Percentiles rank a stretch among this genome's conserved stretches.
Conservation (phyloP, 2,888 invertebrate species). For the Lordiphosa andalusiaca region DNA sequence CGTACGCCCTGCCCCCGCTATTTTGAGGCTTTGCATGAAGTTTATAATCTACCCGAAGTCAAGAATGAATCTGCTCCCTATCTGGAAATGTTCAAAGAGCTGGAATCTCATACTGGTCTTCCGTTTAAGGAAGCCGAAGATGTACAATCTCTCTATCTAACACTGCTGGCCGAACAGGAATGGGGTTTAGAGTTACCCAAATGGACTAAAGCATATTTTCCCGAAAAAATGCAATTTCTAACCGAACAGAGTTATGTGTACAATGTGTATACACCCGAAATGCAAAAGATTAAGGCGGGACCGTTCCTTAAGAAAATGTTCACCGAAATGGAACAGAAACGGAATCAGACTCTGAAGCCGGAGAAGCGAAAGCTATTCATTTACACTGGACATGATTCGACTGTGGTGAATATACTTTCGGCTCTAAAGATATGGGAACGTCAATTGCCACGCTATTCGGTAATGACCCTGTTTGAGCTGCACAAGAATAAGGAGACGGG, state of each 20-base stretch:
- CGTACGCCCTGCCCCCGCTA: constrained; percentile 84
- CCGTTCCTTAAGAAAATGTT: constrained; percentile 84
- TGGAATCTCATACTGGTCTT: constrained; percentile 82
- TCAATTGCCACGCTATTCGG: constrained; percentile 85
- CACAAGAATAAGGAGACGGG: constrained; percentile 81
- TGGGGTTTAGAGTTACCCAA: constrained; percentile 83
- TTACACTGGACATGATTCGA: constrained; percentile 88
- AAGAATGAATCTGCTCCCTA: constrained; percentile 80
- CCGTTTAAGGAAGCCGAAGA: constrained; percentile 83
- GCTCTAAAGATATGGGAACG: constrained; percentile 85
- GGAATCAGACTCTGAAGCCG: constrained; percentile 80
- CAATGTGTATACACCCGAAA: constrained; percentile 83
- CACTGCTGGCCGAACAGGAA: constrained; percentile 84
- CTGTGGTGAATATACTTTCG: constrained; percentile 84
- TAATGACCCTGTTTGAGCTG: constrained; percentile 84
- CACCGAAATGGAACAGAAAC: constrained; percentile 83
- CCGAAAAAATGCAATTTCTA: constrained; percentile 82
- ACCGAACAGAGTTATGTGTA: constrained; percentile 83
- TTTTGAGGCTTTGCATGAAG: constrained; percentile 82
- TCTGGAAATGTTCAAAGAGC: constrained; percentile 81
- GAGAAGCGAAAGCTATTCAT: constrained; percentile 83
- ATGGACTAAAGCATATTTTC: constrained; percentile 84
- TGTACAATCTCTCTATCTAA: constrained; percentile 84
- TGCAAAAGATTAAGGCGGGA: constrained; percentile 84
- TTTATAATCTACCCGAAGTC: constrained; percentile 81